Evolutionary conservation across 2,797 vertebrate species (phyloP).

Genomic region (Sardinella longiceps): DNA sequence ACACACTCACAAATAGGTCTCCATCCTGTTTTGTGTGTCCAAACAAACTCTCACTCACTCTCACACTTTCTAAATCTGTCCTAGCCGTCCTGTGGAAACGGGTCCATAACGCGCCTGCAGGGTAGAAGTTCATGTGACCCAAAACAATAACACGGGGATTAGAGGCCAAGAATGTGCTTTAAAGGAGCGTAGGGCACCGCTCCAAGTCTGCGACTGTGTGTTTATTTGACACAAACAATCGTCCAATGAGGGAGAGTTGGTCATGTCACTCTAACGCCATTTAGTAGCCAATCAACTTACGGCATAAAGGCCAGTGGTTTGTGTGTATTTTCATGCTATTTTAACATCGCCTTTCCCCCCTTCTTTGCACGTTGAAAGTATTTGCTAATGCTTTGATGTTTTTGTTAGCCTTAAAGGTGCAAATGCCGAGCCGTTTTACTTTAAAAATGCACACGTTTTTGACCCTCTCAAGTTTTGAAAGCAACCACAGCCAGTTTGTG

Average conservation of each 20-base stretch:
- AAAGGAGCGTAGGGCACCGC: neutral
- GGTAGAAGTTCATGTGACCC: constrained; percentile 15
- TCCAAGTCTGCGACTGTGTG: neutral
- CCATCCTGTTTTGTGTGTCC: neutral
- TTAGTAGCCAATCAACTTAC: neutral
- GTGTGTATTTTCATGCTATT: neutral
- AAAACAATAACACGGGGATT: constrained; percentile 23
- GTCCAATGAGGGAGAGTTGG: neutral
- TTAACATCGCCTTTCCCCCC: neutral
- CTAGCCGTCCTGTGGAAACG: constrained; percentile 4
- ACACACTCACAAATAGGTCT: neutral
- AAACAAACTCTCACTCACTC: constrained; percentile 4
- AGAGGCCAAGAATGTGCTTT: constrained; percentile 17
- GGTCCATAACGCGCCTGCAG: neutral
- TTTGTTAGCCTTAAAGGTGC: neutral
- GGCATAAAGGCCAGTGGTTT: neutral
- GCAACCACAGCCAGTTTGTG: neutral
- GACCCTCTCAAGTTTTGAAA: neutral
- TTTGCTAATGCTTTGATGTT: neutral
- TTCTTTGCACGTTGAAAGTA: neutral
- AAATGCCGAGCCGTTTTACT: neutral
- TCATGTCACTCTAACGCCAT: neutral
- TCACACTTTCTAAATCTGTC: constrained; percentile 20
- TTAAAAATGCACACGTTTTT: no score
- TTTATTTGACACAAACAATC: constrained; percentile 16